Percentiles rank a stretch among this genome's conserved stretches.
Conservation (phyloP, 2,797 vertebrate species). For the Glossophaga mutica region DNA sequence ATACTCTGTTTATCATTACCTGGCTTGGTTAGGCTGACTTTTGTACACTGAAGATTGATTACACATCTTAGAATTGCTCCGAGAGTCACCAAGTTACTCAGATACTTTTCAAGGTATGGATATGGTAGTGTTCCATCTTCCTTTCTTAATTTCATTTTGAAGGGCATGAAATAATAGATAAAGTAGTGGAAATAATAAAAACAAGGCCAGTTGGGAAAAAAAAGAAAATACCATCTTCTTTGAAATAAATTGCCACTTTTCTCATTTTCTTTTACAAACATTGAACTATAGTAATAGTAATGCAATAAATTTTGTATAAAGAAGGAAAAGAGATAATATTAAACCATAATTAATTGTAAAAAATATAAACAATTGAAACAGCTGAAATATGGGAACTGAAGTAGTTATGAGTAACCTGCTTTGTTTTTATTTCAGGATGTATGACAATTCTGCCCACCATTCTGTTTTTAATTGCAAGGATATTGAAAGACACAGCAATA, state of each 20-base stretch:
- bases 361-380: neutral
- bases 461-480: slow-evolving; percentile 94
- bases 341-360: neutral
- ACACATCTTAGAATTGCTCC: neutral
- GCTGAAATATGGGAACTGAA: neutral
- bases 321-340: neutral
- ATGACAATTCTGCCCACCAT: slow-evolving; percentile 98
- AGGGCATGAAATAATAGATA: neutral
- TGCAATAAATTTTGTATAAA: slow-evolving; percentile 25
- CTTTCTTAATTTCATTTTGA: slow-evolving; percentile 14
- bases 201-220: neutral
- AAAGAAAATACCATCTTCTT: slow-evolving; percentile 33
- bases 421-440: slow-evolving; percentile 86
- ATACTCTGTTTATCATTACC: neutral
- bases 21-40: neutral
- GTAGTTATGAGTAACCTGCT: slow-evolving; percentile 24
- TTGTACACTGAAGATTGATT: neutral
- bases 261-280: slow-evolving; percentile 20
- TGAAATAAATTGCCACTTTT: neutral
- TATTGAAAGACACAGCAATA: slow-evolving; percentile 94
- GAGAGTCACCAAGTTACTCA: neutral
- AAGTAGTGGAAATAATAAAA: slow-evolving; percentile 32
- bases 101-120: neutral
- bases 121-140: neutral
- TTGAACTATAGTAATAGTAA: neutral